A percentile compares a stretch with the other conserved stretches of the same genome.
phyloP scores from a whole-genome alignment of 2,888 invertebrate genomes.

The Aleiodes leptofemur region DNA sequence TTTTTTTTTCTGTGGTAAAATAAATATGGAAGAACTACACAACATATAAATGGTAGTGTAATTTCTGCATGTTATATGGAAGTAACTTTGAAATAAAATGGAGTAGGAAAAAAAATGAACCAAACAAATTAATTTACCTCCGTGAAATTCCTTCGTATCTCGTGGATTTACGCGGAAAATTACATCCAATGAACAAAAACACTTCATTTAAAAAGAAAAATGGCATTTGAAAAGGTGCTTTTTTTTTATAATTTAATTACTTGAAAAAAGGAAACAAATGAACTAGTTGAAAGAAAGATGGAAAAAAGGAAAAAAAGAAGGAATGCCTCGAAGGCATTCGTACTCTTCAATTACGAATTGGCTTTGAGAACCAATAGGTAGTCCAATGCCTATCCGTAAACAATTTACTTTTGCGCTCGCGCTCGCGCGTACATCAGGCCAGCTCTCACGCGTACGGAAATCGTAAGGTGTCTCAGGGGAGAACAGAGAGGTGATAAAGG shows the following conservation, averaged over 20 bases:
- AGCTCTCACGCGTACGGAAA: slow-evolving; percentile 12
- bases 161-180: neutral
- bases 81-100: neutral
- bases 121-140: slow-evolving; percentile 16
- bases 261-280: no score
- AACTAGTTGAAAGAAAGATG: neutral
- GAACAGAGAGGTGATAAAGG: neutral
- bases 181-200: neutral
- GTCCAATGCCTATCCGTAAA: slow-evolving; percentile 4
- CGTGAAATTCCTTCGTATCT: slow-evolving; percentile 5
- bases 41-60: neutral
- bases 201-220: no score
- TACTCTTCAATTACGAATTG: slow-evolving; percentile 22
- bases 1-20: no score
- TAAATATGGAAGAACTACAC: no score
- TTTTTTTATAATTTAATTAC: no score
- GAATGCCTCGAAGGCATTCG: neutral
- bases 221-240: no score
- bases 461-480: slow-evolving; percentile 8
- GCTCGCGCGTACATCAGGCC: neutral
- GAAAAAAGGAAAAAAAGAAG: neutral
- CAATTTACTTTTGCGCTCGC: slow-evolving; percentile 13
- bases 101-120: neutral
- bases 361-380: slow-evolving; percentile 6
- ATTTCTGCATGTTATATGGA: neutral